phyloP scores from a whole-genome alignment of 1,140 invertebrate species.

The Reticulitermes speratus region DNA sequence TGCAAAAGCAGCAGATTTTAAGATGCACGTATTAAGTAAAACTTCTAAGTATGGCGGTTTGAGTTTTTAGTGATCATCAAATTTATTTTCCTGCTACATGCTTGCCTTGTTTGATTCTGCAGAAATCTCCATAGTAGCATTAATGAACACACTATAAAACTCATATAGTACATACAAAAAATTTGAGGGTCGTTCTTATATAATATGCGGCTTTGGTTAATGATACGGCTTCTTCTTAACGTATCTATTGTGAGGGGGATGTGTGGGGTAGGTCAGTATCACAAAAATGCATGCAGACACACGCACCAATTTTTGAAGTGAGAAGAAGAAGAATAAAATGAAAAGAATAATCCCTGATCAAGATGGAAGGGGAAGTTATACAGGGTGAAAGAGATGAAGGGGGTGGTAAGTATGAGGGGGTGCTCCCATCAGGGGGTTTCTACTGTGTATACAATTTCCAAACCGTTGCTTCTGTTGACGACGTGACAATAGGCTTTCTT shows the following conservation, averaged over 20 bases:
- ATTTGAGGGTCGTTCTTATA: background rate
- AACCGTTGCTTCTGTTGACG: conserved; percentile 9
- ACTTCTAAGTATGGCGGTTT: no score
- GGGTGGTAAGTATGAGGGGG: background rate
- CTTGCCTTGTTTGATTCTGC: background rate
- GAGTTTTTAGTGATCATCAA: no score
- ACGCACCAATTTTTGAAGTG: conserved; percentile 9
- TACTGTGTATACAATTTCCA: conserved; percentile 13
- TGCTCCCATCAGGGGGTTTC: conserved; percentile 2
- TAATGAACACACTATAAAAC: background rate
- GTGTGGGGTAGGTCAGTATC: conserved; percentile 14
- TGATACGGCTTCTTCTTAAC: background rate
- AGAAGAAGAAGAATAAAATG: background rate
- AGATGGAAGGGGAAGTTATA: background rate
- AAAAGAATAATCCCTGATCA: conserved; percentile 16
- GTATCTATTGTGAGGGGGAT: background rate
- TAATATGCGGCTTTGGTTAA: conserved; percentile 10
- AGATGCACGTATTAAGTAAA: no score
- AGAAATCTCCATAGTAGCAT: background rate
- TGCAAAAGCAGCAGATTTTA: no score
- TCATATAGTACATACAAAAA: background rate
- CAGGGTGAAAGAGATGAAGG: background rate
- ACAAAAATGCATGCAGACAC: conserved; percentile 9
- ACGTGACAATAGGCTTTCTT: background rate
- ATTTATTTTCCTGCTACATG: no score